Base-by-base conservation (phyloP, 2,113 vertebrate genomes). In the Sigmodon hispidus region DNA sequence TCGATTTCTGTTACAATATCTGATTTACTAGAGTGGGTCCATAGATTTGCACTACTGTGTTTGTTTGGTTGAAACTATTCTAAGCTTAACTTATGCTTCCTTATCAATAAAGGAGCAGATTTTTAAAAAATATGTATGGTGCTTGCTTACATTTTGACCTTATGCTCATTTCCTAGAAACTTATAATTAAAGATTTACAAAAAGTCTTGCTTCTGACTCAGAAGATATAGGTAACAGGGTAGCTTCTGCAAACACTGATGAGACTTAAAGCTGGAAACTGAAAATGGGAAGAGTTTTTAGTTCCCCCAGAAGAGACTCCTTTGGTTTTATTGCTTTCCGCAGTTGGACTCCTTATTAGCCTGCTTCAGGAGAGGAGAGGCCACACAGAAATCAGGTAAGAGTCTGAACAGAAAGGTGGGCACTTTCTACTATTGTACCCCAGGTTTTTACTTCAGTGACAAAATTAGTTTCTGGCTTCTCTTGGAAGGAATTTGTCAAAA, bases 161-260 rank as follows among this genome's bases (percentile, higher is more conserved):
- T 90, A 65, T 26, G n/a, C 7, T 2, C 17, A 80, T 94, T 94
- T 81, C 40, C 72, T 43, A 36, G 91, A 75, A 55, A 31, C 29
- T 73, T 73, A 75, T 48, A 31, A 90, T 86, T 79, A 91, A 81
- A 79, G 52, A 52, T 93, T 19, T 76, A 40, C 9, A 65, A 59
- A 87, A 84, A 91, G 73, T 95, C 65, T 96, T 86, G 55, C 15
- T 36, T 45, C 19, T 80, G 88, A 92, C 70, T 52, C 10, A 69
- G 24, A 81, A 76, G 50, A 22, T 50, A 63, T 48, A 36, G 65
- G 7, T 50, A 43, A 57, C 93, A 90, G 2, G 0, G 45, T 83
- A 67, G 63, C 2, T 21, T 87, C 1, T 89, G 21, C 79, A 89
- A 93, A 91, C 21, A 95, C 45, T 10, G 61, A 59, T 63, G 16